phyloP scores from a whole-genome alignment of 2,113 vertebrate species.

The Elaphurus davidianus region DNA sequence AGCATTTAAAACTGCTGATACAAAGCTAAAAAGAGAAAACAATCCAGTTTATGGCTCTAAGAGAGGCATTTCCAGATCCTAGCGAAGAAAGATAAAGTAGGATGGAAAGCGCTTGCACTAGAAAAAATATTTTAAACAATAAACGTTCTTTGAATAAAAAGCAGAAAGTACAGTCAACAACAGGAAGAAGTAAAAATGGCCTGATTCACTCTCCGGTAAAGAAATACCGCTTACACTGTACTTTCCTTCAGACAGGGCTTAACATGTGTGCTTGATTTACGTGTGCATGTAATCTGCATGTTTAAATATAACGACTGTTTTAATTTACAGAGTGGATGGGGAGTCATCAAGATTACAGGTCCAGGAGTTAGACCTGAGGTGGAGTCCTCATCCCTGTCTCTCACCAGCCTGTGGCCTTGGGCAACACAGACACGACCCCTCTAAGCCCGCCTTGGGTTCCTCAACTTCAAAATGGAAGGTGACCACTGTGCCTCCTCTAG shows the following conservation, averaged over 20 bases:
- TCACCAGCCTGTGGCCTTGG: not conserved
- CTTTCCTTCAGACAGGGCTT: not conserved
- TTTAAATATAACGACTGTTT: not conserved
- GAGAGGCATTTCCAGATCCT: not conserved
- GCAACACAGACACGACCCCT: not conserved
- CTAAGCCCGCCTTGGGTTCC: fast-evolving
- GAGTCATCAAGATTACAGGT: not conserved
- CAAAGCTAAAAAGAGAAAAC: not conserved
- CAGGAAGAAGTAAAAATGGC: not conserved
- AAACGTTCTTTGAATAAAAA: not conserved
- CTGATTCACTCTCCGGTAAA: not conserved
- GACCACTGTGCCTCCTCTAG: fast-evolving
- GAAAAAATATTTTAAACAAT: not conserved
- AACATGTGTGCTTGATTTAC: not conserved
- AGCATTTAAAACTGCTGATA: not conserved
- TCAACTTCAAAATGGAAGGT: not conserved
- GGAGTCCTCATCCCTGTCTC: not conserved
- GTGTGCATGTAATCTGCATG: not conserved
- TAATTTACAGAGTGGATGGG: not conserved
- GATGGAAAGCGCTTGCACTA: not conserved
- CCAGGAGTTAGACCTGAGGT: not conserved
- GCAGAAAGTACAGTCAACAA: not conserved
- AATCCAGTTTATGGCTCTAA: not conserved
- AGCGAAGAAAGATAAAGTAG: not conserved
- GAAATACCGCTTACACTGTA: not conserved